phyloP scores from a whole-genome alignment of 2,888 invertebrate species.

The Ichneumoninae sp. region DNA sequence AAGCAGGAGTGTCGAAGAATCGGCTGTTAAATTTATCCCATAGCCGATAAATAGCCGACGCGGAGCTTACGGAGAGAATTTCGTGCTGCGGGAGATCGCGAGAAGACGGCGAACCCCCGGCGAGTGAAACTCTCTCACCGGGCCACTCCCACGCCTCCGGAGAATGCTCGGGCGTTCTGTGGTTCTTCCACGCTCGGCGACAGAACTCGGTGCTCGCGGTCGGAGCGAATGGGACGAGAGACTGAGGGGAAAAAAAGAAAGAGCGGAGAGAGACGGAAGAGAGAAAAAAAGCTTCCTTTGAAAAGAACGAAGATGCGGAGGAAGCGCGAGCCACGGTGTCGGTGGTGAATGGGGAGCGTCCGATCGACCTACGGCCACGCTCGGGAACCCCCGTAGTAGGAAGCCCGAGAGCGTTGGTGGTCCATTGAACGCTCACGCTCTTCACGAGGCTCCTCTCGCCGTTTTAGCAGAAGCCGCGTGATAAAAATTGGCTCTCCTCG shows the following conservation, averaged over 20 bases:
- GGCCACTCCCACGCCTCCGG: slow-evolving; percentile 69
- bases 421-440: slow-evolving; percentile 54
- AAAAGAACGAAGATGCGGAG: slow-evolving; percentile 54
- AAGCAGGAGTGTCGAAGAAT: slow-evolving; percentile 58
- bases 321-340: slow-evolving; percentile 40
- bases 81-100: slow-evolving; percentile 16
- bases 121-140: slow-evolving; percentile 51
- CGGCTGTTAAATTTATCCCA: slow-evolving; percentile 53
- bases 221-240: slow-evolving; percentile 45
- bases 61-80: background rate
- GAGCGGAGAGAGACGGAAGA: slow-evolving; percentile 13
- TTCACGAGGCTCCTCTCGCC: slow-evolving; percentile 14
- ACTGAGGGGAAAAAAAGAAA: slow-evolving; percentile 19
- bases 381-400: slow-evolving; percentile 52
- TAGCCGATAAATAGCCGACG: slow-evolving; percentile 44
- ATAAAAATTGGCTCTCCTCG: slow-evolving; percentile 1
- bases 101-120: slow-evolving; percentile 52
- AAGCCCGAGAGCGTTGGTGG: slow-evolving; percentile 61
- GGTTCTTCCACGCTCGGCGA: slow-evolving; percentile 14
- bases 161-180: slow-evolving; percentile 41
- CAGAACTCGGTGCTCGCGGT: slow-evolving; percentile 19
- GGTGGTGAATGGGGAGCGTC: slow-evolving; percentile 53
- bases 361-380: slow-evolving; percentile 62
- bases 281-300: slow-evolving; percentile 42
- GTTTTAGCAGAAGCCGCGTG: slow-evolving; percentile 15